A percentile compares a stretch with the other conserved stretches of the same genome.
Evolutionary conservation across 1,140 invertebrate species (phyloP).

Genomic region (Hycleus cichorii): DNA sequence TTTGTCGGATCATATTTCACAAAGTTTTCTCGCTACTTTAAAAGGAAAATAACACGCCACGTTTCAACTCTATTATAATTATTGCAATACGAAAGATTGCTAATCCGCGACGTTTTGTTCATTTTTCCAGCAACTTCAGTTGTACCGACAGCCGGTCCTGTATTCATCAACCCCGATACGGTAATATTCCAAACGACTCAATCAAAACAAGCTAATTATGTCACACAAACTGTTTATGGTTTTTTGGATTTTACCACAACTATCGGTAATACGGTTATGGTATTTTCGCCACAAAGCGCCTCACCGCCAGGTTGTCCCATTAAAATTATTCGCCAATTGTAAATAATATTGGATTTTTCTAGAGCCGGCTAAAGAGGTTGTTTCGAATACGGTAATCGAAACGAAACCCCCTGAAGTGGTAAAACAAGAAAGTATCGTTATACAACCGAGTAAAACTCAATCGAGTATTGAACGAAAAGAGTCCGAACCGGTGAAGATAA

Average conservation of each 20-base stretch:
- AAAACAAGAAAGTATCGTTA: constrained; percentile 43
- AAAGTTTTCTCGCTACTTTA: constrained; percentile 13
- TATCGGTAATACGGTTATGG: constrained; percentile 82
- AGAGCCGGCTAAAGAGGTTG: constrained; percentile 17
- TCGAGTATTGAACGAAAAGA: constrained; percentile 39
- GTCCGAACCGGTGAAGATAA: constrained; percentile 34
- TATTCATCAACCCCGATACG: constrained; percentile 30
- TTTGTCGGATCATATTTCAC: constrained; percentile 19
- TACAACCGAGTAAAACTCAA: constrained; percentile 52
- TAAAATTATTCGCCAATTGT: too few relatives aligned
- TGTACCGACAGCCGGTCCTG: constrained; percentile 23
- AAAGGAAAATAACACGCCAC: constrained; percentile 3
- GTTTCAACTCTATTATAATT: neutral
- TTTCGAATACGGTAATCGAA: constrained; percentile 47
- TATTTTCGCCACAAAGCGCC: constrained; percentile 75
- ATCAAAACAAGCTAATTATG: constrained; percentile 28
- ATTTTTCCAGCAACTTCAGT: constrained; percentile 15
- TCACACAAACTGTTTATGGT: constrained; percentile 80
- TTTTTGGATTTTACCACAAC: constrained; percentile 85
- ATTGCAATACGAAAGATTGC: neutral
- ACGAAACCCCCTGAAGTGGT: constrained; percentile 41
- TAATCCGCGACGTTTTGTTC: neutral
- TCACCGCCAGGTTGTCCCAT: constrained; percentile 18
- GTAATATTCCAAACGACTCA: constrained; percentile 2
- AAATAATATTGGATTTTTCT: neutral